phyloP scores from a whole-genome alignment of 2,888 invertebrate genomes.

The Phanerotoma sp. region DNA sequence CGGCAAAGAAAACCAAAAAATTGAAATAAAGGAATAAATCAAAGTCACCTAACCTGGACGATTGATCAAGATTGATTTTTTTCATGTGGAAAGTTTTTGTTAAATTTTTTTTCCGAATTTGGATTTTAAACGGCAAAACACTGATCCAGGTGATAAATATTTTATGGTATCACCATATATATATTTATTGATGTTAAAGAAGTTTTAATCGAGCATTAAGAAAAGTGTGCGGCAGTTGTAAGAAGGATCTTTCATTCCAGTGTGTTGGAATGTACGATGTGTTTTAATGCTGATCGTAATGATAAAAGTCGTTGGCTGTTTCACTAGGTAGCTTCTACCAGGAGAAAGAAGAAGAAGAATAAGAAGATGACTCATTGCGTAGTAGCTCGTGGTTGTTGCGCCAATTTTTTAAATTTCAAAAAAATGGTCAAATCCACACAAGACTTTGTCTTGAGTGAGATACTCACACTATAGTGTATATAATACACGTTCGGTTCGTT shows the following conservation, averaged over 20 bases:
- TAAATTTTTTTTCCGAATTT: too few relatives aligned
- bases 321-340: slow-evolving; percentile 18
- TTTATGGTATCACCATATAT: too few relatives aligned
- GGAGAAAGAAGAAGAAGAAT: slow-evolving; percentile 12
- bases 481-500: slow-evolving; percentile 17
- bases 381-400: neutral
- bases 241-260: slow-evolving; percentile 26
- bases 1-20: too few relatives aligned
- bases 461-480: slow-evolving; percentile 17
- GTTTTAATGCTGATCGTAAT: slow-evolving; percentile 36
- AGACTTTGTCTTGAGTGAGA: slow-evolving; percentile 13
- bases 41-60: too few relatives aligned
- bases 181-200: neutral
- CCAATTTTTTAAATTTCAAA: neutral
- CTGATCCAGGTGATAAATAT: too few relatives aligned
- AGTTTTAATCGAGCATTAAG: slow-evolving; percentile 1
- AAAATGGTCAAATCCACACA: slow-evolving; percentile 8
- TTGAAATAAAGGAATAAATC: too few relatives aligned
- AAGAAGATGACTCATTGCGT: slow-evolving; percentile 7
- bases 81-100: too few relatives aligned
- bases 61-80: too few relatives aligned
- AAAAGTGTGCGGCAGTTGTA: slow-evolving; percentile 15
- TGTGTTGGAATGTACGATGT: slow-evolving; percentile 37
- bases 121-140: too few relatives aligned
- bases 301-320: slow-evolving; percentile 23